phyloP scores from a whole-genome alignment of 2,113 vertebrate species.

The Papio anubis region DNA sequence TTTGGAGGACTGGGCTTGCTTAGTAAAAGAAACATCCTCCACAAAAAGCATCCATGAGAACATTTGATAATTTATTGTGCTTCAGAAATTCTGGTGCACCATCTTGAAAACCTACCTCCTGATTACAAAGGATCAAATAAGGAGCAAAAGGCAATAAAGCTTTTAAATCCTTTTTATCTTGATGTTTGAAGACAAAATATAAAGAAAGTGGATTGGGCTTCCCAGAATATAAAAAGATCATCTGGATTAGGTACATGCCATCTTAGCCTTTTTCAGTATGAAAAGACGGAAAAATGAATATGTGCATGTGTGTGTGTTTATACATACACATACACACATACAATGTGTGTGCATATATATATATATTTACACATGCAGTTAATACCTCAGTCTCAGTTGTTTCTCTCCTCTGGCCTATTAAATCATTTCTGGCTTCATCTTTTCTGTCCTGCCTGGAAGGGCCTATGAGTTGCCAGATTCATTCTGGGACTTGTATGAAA shows the following conservation, averaged over 20 bases:
- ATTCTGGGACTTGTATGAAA: neutral
- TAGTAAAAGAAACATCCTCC: neutral
- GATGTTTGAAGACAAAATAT: neutral
- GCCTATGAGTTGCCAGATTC: neutral
- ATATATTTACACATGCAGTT: neutral
- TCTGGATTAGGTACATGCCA: neutral
- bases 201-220: neutral
- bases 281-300: neutral
- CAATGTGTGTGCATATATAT: fast-evolving
- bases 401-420: neutral
- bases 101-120: neutral
- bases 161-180: neutral
- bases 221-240: neutral
- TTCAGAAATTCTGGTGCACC: neutral
- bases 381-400: neutral
- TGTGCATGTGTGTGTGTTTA: too few relatives aligned
- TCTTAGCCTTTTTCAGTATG: neutral
- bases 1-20: neutral
- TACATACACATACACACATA: neutral
- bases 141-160: neutral
- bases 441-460: neutral
- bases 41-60: neutral
- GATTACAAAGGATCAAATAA: neutral
- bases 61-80: neutral
- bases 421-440: neutral